A percentile compares a stretch with the other conserved stretches of the same genome.
These are phyloP conservation scores for Corvus cornix DNA, from an alignment of 2,113 vertebrate species.

Conservation along the genomic window DNA sequence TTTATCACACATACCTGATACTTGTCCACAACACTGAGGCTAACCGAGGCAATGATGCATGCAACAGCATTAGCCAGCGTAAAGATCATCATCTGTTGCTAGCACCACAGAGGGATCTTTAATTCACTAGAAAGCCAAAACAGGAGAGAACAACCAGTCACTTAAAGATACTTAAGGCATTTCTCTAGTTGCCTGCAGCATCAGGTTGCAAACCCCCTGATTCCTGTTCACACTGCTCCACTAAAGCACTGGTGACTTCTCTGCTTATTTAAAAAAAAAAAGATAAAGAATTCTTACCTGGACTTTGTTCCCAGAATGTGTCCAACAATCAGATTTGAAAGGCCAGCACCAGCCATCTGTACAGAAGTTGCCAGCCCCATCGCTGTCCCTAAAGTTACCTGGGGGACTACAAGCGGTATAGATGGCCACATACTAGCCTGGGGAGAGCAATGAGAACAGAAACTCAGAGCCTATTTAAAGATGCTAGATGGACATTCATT, in stretches of 20 bases:
- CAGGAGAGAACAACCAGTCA: neutral
- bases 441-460: neutral
- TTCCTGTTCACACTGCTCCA: neutral
- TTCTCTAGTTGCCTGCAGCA: neutral
- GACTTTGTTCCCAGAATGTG: slow-evolving; percentile 79
- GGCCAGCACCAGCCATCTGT: slow-evolving; percentile 80
- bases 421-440: slow-evolving; percentile 86
- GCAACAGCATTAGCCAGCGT: slow-evolving; percentile 80
- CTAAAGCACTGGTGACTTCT: neutral
- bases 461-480: neutral
- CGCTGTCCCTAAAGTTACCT: slow-evolving; percentile 79
- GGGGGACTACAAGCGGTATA: slow-evolving; percentile 81
- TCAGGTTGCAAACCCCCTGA: neutral
- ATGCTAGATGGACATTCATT: neutral
- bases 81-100: slow-evolving; percentile 84
- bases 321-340: slow-evolving; percentile 82
- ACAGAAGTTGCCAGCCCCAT: slow-evolving; percentile 82
- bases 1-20: slow-evolving; percentile 69
- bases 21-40: slow-evolving; percentile 79
- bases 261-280: neutral
- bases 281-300: slow-evolving; percentile 52
- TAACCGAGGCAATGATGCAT: slow-evolving; percentile 73
- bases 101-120: slow-evolving; percentile 81
- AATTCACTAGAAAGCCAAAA: slow-evolving; percentile 59
- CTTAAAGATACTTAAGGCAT: neutral